These are phyloP conservation scores for Ectemnius lituratus DNA, from an alignment of 2,888 invertebrate species.

Conservation along the genomic window DNA sequence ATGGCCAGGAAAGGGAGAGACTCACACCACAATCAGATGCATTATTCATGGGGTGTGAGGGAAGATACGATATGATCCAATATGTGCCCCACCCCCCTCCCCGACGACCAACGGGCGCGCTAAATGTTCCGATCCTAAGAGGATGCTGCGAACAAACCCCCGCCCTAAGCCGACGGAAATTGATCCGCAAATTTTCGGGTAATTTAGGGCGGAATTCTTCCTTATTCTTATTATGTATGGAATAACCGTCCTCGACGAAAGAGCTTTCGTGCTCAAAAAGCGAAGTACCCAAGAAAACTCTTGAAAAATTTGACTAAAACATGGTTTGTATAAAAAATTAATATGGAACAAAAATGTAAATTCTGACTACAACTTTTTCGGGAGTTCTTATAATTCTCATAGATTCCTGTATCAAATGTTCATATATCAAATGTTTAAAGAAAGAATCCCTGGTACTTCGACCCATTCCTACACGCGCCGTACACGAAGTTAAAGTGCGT, in stretches of 20 bases:
- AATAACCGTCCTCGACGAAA: not conserved
- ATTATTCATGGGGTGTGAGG: conserved; percentile 76
- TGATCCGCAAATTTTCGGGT: conserved; percentile 74
- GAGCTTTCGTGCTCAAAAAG: not conserved
- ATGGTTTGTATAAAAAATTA: too few relatives aligned
- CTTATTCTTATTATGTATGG: not conserved
- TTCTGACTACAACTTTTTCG: too few relatives aligned
- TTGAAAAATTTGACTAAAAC: too few relatives aligned
- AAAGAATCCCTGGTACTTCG: not conserved
- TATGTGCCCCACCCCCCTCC: conserved; percentile 66
- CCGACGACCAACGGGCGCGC: conserved; percentile 15
- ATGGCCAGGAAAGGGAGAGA: conserved; percentile 44
- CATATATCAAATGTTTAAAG: not conserved
- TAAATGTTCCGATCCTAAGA: conserved; percentile 53
- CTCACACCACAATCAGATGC: conserved; percentile 67
- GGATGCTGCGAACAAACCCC: conserved; percentile 55
- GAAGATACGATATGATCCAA: conserved; percentile 78
- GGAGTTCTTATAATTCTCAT: too few relatives aligned
- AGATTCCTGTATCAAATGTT: too few relatives aligned
- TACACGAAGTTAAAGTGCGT: conserved; percentile 5
- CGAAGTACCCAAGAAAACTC: not conserved
- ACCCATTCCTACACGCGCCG: not conserved
- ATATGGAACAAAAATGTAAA: too few relatives aligned
- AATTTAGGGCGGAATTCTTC: conserved; percentile 64
- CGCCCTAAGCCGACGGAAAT: conserved; percentile 75